A percentile compares a stretch with the other conserved stretches of the same genome.
Conservation (phyloP, 2,888 invertebrate species). For the Amphimallon solstitiale region DNA sequence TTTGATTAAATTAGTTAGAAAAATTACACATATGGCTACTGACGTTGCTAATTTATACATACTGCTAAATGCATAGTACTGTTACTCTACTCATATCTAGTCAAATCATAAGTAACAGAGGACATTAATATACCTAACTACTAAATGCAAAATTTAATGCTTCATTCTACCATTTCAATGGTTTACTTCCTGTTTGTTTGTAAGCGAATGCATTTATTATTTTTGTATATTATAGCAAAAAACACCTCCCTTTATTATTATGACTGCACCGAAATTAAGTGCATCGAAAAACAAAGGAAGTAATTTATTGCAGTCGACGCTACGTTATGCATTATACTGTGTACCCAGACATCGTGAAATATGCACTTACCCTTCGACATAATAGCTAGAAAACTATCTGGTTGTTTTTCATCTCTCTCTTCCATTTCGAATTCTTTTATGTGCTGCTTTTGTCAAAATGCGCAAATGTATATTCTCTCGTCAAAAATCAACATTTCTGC, state of each 20-base stretch:
- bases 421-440: neutral
- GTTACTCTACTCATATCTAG: no score
- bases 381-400: slow-evolving; percentile 10
- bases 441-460: neutral
- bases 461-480: neutral
- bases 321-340: slow-evolving; percentile 1
- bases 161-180: no score
- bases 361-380: slow-evolving; percentile 2
- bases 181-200: no score
- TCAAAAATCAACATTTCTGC: neutral
- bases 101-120: no score
- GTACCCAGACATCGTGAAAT: slow-evolving; percentile 6
- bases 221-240: neutral
- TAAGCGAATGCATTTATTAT: no score
- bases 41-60: no score
- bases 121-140: no score
- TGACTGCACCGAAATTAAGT: slow-evolving; percentile 12
- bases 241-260: neutral
- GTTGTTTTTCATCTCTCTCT: neutral
- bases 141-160: no score
- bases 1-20: no score
- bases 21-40: no score
- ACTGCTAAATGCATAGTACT: no score
- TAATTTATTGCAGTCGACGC: slow-evolving; percentile 6
- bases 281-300: slow-evolving; percentile 13